A percentile compares a stretch with the other conserved stretches of the same genome.
phyloP scores from a whole-genome alignment of 2,888 invertebrate genomes.

The Plagodis dolabraria region DNA sequence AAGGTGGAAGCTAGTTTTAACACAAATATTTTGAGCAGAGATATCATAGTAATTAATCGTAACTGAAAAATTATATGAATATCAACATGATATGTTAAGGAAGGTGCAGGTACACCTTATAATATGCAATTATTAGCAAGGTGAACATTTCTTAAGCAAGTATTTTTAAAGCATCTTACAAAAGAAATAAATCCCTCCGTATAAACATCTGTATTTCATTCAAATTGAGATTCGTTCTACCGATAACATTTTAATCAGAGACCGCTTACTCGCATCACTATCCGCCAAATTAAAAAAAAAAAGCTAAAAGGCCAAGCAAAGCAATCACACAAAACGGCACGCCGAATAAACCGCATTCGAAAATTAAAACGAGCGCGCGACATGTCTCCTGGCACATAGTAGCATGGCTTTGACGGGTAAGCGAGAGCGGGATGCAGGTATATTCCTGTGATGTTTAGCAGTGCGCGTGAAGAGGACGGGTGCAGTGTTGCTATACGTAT shows the following conservation, averaged over 20 bases:
- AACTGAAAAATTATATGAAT: too few species aligned
- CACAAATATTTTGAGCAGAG: too few species aligned
- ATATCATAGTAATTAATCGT: too few species aligned
- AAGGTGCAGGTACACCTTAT: too few species aligned
- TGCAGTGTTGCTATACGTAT: conserved; percentile 62
- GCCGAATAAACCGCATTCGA: conserved; percentile 78
- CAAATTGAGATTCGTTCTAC: conserved; percentile 11
- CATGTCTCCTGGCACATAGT: conserved; percentile 61
- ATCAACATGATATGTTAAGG: too few species aligned
- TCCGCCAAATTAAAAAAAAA: conserved; percentile 41
- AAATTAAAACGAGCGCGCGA: conserved; percentile 79
- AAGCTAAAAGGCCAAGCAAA: conserved; percentile 51
- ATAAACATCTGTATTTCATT: conserved; percentile 7
- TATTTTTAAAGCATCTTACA: not conserved
- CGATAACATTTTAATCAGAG: conserved; percentile 27
- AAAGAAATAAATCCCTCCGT: not conserved
- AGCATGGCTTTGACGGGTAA: conserved; percentile 61
- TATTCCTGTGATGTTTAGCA: conserved; percentile 7
- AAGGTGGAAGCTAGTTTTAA: too few species aligned
- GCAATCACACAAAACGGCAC: conserved; percentile 65
- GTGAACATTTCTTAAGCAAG: too few species aligned
- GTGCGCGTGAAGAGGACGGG: conserved; percentile 58
- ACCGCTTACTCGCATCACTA: conserved; percentile 36
- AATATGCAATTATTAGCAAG: too few species aligned
- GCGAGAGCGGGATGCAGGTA: conserved; percentile 25